Evolutionary conservation across 2,113 vertebrate species (phyloP).

Genomic region (Psephotus haematonotus): DNA sequence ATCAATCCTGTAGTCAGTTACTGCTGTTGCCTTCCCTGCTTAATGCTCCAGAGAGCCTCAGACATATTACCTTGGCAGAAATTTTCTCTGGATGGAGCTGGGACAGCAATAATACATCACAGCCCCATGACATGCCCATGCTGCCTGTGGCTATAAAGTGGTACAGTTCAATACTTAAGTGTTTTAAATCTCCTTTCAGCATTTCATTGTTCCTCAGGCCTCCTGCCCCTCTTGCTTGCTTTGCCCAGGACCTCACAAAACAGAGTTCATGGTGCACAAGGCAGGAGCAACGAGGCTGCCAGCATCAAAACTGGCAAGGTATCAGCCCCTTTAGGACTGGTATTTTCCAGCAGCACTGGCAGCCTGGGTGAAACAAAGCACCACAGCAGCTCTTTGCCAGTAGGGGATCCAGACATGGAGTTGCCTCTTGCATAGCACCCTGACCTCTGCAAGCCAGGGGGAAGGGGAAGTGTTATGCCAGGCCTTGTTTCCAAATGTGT

Average conservation of each 20-base stretch:
- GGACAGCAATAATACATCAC: not conserved
- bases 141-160: slow-evolving; percentile 1
- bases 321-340: not conserved
- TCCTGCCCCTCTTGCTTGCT: not conserved
- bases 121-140: not conserved
- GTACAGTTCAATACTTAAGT: not conserved
- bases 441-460: not conserved
- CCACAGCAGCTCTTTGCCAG: not conserved
- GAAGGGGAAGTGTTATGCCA: not conserved
- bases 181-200: not conserved
- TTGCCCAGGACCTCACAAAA: not conserved
- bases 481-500: not conserved
- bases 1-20: not conserved
- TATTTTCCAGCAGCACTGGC: not conserved
- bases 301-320: not conserved
- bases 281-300: not conserved
- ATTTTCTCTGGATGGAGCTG: not conserved
- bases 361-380: not conserved
- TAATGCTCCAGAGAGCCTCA: not conserved
- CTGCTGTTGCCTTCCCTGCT: not conserved
- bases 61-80: not conserved
- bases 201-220: slow-evolving; percentile 1
- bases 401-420: not conserved
- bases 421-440: fast-evolving
- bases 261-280: not conserved